phyloP scores from a whole-genome alignment of 1,140 invertebrate genomes.

The Vanessa atalanta region DNA sequence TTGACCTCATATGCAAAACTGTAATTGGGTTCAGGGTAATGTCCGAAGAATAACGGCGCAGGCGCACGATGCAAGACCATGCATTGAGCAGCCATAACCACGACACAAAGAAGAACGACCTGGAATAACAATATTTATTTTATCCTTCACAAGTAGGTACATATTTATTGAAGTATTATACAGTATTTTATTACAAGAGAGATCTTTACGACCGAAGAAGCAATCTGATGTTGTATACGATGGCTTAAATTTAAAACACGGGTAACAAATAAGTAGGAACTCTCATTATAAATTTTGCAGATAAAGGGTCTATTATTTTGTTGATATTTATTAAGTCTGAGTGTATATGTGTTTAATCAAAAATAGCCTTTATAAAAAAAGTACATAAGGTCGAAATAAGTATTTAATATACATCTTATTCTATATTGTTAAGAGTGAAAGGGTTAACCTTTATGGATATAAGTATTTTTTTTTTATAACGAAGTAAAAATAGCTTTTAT shows the following conservation, averaged over 20 bases:
- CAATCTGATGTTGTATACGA: constrained; percentile 15
- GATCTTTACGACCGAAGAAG: constrained; percentile 7
- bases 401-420: neutral
- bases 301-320: constrained; percentile 15
- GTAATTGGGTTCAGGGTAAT: constrained; percentile 72
- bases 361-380: neutral
- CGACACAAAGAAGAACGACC: constrained; percentile 55
- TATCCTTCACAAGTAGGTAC: neutral
- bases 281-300: constrained; percentile 17
- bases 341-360: neutral
- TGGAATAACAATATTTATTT: constrained; percentile 38
- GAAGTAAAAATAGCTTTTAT: neutral
- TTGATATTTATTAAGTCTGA: constrained; percentile 9
- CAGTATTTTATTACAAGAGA: constrained; percentile 3
- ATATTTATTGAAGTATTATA: constrained; percentile 13
- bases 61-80: constrained; percentile 60
- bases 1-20: constrained; percentile 85
- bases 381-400: neutral
- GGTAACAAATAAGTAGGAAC: constrained; percentile 20
- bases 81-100: constrained; percentile 58
- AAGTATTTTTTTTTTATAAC: neutral
- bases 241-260: constrained; percentile 6
- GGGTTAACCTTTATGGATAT: constrained; percentile 10
- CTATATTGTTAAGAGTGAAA: constrained; percentile 12
- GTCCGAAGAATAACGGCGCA: constrained; percentile 46